Evolutionary conservation across 2,797 vertebrate genomes (phyloP).

Genomic region (Podarcis lilfordi): DNA sequence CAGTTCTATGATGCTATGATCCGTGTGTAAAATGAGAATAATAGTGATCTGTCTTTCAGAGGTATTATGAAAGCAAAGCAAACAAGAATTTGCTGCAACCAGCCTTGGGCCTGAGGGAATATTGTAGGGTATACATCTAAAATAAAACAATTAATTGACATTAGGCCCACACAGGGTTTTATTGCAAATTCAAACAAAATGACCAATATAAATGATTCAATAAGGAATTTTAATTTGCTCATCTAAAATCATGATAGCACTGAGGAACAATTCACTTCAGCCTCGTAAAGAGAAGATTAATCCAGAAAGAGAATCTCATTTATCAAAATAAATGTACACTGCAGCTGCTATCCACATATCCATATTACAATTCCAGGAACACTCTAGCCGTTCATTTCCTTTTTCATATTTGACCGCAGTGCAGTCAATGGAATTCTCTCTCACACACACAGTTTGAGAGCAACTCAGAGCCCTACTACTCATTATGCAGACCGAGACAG

Average conservation of each 20-base stretch:
- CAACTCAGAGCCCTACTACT: slow-evolving; percentile 7
- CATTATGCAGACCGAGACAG: slow-evolving; percentile 19
- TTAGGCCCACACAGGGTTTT: neutral
- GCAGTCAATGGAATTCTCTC: slow-evolving; percentile 16
- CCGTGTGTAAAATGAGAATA: neutral
- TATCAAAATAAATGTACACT: slow-evolving; percentile 16
- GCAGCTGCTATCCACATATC: slow-evolving; percentile 41
- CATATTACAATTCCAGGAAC: slow-evolving; percentile 14
- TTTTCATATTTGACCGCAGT: neutral
- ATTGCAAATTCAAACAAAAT: slow-evolving; percentile 41
- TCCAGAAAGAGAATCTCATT: slow-evolving; percentile 35
- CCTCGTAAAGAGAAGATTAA: slow-evolving; percentile 29
- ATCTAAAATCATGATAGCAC: slow-evolving; percentile 38
- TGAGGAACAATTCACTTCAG: slow-evolving; percentile 14
- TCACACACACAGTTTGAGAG: neutral
- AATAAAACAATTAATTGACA: slow-evolving; percentile 5
- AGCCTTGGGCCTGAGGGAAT: neutral
- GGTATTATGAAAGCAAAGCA: neutral
- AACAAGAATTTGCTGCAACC: neutral
- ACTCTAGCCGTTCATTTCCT: slow-evolving; percentile 19
- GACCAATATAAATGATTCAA: neutral
- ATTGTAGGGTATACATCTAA: neutral
- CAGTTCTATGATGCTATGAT: too few relatives aligned
- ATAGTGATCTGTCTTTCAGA: neutral
- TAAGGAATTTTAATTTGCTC: slow-evolving; percentile 26